Percentiles rank a stretch among this genome's conserved stretches.
phyloP scores from a whole-genome alignment of 2,797 vertebrate genomes.

The Pithecia hirsuta region DNA sequence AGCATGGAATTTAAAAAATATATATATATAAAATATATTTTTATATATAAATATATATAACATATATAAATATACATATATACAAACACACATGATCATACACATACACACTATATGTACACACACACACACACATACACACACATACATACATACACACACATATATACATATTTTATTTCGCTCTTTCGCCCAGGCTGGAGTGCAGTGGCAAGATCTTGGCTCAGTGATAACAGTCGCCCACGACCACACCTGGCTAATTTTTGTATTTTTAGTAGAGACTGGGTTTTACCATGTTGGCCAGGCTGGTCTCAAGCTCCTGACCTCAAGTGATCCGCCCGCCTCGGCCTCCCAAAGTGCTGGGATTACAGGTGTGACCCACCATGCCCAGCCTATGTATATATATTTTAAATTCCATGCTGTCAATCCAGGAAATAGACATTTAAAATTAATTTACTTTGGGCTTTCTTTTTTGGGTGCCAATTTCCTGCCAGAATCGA shows the following conservation, averaged over 20 bases:
- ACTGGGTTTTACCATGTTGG: background rate
- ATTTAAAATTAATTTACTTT: background rate
- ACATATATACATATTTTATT: background rate
- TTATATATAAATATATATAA: too few relatives aligned
- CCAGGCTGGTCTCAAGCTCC: background rate
- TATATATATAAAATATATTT: too few relatives aligned
- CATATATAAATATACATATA: too few relatives aligned
- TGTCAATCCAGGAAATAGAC: background rate
- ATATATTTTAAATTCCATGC: background rate
- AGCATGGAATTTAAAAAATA: too few relatives aligned
- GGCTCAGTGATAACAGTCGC: background rate
- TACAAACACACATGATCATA: too few relatives aligned
- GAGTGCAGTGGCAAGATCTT: background rate
- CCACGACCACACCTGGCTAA: background rate
- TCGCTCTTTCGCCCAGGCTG: background rate
- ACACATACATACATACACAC: too few relatives aligned
- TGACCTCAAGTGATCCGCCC: background rate
- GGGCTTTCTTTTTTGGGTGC: background rate
- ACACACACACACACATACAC: too few relatives aligned
- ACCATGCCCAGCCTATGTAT: accelerated
- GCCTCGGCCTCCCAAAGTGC: background rate
- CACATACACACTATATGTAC: too few relatives aligned
- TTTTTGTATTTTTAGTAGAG: background rate
- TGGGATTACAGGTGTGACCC: background rate
- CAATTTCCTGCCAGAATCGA: background rate